Evolutionary conservation across 2,113 vertebrate species (phyloP), one percentile per base, ranked within the genome.

Genomic region (Alectura lathami): DNA sequence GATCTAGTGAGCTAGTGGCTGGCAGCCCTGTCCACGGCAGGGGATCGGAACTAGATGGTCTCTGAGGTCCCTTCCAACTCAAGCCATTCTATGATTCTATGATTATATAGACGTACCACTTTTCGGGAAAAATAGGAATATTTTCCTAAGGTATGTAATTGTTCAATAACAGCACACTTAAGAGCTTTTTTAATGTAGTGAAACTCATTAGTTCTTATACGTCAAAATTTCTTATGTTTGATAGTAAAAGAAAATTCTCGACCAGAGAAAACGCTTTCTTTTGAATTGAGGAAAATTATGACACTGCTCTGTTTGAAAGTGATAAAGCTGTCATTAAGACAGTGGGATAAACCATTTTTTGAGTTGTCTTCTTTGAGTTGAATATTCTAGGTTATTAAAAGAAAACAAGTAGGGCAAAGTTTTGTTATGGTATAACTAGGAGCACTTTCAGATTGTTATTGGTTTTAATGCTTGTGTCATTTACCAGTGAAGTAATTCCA

Each of bases 101-200:
- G n/a, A n/a, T n/a, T n/a, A n/a, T n/a, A n/a, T n/a, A n/a, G n/a
- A n/a, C n/a, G n/a, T n/a, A n/a, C n/a, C n/a, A n/a, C n/a, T n/a
- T n/a, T n/a, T n/a, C n/a, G n/a, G n/a, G n/a, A n/a, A n/a, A n/a
- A n/a, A n/a, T n/a, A n/a, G n/a, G n/a, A n/a, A n/a, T 83, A 23
- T 47, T 57, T 20, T 69, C 5, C 22, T 47, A 57, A 70, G 45
- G 10, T 4, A 4, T 20, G 21, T 26, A 57, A 72, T 16, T 0
- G 0, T 36, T 85, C n/a, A 42, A 2, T 13, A 76, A 21, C 2
- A 29, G 29, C 21, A 42, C 24, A 48, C 30, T 45, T 75, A 47
- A 69, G 18, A 69, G 8, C 6, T 12, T 24, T 83, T 63, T 62
- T 51, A 17, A 21, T 51, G 11, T 0, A 0, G 40, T 4, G 2